These are phyloP conservation scores for Ptiloglossa arizonensis DNA, from an alignment of 1,140 invertebrate species.

Conservation along the genomic window DNA sequence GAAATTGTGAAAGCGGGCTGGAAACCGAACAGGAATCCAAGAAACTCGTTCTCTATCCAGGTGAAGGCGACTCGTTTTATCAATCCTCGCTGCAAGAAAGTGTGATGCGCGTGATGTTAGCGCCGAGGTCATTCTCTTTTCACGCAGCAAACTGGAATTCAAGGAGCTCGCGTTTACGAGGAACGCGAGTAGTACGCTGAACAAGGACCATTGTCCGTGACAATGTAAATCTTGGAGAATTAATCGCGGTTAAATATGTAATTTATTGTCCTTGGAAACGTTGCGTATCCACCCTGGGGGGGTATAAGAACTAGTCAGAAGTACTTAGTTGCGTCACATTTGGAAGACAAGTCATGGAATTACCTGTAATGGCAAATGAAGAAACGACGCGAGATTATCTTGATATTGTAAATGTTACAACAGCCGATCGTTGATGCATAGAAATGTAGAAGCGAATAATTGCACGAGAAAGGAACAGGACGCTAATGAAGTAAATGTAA, in stretches of 20 bases:
- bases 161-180: background rate
- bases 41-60: constrained; percentile 31
- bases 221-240: background rate
- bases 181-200: background rate
- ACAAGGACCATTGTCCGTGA: background rate
- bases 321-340: too few species aligned
- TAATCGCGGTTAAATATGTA: background rate
- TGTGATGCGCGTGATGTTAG: constrained; percentile 3
- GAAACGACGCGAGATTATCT: too few species aligned
- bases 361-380: too few species aligned
- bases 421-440: too few species aligned
- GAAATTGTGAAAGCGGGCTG: constrained; percentile 29
- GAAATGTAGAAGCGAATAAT: too few species aligned
- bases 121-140: constrained; percentile 7
- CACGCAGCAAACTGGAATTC: background rate
- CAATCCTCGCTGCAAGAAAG: constrained; percentile 5
- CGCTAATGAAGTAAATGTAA: too few species aligned
- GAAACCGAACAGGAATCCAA: background rate
- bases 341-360: too few species aligned
- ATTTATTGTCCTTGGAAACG: background rate
- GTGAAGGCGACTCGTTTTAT: constrained; percentile 47
- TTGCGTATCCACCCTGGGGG: background rate
- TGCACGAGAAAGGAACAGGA: too few species aligned
- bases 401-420: too few species aligned
- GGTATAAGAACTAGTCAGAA: background rate